Base-by-base conservation (phyloP, 1,140 invertebrate species). In the Drosophila tropicalis region DNA sequence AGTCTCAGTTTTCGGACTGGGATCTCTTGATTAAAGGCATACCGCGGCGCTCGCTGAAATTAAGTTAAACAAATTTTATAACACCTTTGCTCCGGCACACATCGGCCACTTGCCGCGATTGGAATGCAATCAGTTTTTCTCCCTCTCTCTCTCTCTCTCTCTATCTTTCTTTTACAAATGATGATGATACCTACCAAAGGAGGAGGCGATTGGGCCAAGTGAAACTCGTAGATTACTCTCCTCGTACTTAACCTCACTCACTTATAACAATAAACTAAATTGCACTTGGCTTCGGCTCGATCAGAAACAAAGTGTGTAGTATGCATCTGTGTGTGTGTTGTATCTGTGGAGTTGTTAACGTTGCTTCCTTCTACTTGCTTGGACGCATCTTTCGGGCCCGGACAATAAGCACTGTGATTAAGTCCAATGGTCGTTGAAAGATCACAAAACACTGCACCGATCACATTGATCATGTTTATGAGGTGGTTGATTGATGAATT, bases 51-150 rank as follows among this genome's bases (percentile, higher is more conserved):
- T 84, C 84, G 67, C 57, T 81, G 69, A 91, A 91, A 91, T 91
- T 91, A 91, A 91, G 85, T 83, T 91, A 90, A 91, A 91, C 90
- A 91, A 91, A 91, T 91, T 91, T 91, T 91, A 84, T 91, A 91
- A 91, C 90, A 91, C 90, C 86, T 91, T 87, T 82, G 78, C 72
- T 72, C 77, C 73, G 73, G 73, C 80, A 87, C 80, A 87, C 72
- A 82, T 51, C 44, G 67, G 77, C 76, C 81, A 85, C 81, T 78
- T 76, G 70, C 62, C 54, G 55, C 64, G 67, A 69, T 79, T 36
- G 84, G 84, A 90, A 89, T 89, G 84, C 84, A 90, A 89, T 89
- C 84, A 89, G 81, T 83, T 83, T 72, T 54, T 56, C 66, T 76
- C 55, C 60, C 60, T 29, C 29, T 29, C 25, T 29, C 25, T 25